Conservation (phyloP, 2,113 vertebrate species). For the Cebus imitator region DNA sequence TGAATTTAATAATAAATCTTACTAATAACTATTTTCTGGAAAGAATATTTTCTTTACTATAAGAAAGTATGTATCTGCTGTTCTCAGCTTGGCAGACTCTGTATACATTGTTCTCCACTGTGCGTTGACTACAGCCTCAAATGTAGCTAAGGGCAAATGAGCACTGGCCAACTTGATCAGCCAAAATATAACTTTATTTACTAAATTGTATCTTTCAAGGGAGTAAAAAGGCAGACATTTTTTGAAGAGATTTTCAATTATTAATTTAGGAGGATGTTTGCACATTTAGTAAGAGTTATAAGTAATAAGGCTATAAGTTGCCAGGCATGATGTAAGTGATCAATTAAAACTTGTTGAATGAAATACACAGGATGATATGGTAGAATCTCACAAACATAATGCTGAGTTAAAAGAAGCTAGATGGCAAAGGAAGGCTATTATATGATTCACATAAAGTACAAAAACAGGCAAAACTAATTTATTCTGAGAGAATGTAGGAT, state of each 20-base stretch:
- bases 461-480: background rate
- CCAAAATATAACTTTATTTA: background rate
- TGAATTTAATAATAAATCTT: constrained; percentile 64
- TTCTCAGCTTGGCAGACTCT: constrained; percentile 28
- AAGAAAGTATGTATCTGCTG: background rate
- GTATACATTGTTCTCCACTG: background rate
- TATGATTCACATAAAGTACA: background rate
- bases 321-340: background rate
- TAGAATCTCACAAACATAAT: background rate
- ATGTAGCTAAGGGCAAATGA: background rate
- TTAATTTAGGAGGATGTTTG: background rate
- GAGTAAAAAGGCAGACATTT: background rate
- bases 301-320: background rate
- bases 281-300: background rate
- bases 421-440: background rate
- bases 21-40: constrained; percentile 33
- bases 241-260: background rate
- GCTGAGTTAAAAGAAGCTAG: background rate
- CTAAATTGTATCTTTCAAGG: background rate
- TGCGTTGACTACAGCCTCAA: background rate
- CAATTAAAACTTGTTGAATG: background rate
- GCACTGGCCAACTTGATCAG: background rate
- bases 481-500: background rate
- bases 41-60: constrained; percentile 17
- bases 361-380: background rate